phyloP scores from a whole-genome alignment of 2,113 vertebrate genomes.

The Pantherophis guttatus region DNA sequence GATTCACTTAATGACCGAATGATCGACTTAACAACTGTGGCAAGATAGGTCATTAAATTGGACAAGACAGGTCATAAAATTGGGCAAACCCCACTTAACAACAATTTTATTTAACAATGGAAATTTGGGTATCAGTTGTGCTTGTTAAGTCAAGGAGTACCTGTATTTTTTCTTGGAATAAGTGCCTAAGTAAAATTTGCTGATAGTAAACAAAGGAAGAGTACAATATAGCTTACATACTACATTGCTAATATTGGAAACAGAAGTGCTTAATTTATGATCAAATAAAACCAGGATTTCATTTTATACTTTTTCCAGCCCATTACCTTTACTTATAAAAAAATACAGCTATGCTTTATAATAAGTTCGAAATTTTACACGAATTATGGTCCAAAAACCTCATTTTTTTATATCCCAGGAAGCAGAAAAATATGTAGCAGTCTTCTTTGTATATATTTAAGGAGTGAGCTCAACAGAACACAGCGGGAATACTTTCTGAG shows the following conservation, averaged over 20 bases:
- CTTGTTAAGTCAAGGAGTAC: background rate
- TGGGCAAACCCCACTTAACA: background rate
- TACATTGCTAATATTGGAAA: slow-evolving; percentile 8
- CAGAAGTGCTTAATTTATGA: slow-evolving; percentile 14
- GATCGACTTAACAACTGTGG: background rate
- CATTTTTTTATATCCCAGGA: background rate
- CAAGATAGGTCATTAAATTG: background rate
- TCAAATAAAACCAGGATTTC: slow-evolving; percentile 17
- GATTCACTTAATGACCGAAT: background rate
- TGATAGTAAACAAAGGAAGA: background rate
- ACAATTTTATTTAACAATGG: background rate
- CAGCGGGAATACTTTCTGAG: background rate
- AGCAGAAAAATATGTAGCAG: background rate
- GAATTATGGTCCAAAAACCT: slow-evolving; percentile 8
- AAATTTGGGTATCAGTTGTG: background rate
- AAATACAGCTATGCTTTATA: slow-evolving; percentile 5
- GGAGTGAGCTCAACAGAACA: background rate
- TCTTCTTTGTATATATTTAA: background rate
- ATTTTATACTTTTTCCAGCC: slow-evolving; percentile 16
- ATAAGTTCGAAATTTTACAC: background rate
- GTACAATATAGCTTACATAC: background rate
- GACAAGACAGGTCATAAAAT: too few species aligned
- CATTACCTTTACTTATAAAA: slow-evolving; percentile 21
- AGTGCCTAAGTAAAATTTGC: background rate
- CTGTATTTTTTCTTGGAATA: background rate